Percentiles rank a stretch among this genome's conserved stretches.
phyloP scores from a whole-genome alignment of 2,888 invertebrate genomes.

The Zeuzera pyrina region DNA sequence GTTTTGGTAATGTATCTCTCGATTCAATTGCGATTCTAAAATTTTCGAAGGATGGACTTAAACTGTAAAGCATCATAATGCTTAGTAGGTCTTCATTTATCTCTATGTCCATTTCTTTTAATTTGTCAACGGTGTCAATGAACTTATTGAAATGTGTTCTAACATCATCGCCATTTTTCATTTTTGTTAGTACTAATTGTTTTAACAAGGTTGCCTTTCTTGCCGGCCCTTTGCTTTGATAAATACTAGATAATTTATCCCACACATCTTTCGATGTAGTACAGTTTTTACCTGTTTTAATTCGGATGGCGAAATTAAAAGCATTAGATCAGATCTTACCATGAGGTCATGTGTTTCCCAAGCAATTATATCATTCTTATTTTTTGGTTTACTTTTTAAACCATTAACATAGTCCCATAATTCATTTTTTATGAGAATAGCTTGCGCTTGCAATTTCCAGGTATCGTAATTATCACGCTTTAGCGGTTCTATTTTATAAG shows the following conservation, averaged over 20 bases:
- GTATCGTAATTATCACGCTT: too few species aligned
- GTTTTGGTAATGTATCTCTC: slow-evolving; percentile 8
- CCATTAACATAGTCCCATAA: too few species aligned
- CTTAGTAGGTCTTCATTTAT: slow-evolving; percentile 11
- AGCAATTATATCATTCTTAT: too few species aligned
- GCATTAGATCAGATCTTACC: neutral
- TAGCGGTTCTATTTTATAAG: too few species aligned
- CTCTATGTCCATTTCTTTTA: slow-evolving; percentile 19
- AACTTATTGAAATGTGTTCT: slow-evolving; percentile 2
- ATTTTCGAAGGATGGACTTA: slow-evolving; percentile 9
- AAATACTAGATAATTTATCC: neutral
- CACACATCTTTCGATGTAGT: neutral
- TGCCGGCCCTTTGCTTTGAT: neutral
- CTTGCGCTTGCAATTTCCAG: too few species aligned
- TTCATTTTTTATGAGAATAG: too few species aligned
- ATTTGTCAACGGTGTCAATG: slow-evolving; percentile 4
- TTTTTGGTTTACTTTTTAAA: too few species aligned
- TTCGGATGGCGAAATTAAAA: neutral
- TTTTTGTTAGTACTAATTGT: neutral
- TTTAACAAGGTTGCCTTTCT: neutral
- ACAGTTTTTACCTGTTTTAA: neutral
- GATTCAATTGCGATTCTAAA: slow-evolving; percentile 13
- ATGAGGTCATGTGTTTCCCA: neutral
- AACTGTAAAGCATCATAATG: slow-evolving; percentile 12
- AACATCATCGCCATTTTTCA: neutral